Percentiles rank a stretch among this genome's conserved stretches.
phyloP scores from a whole-genome alignment of 1,140 invertebrate species.

The Dinoponera quadriceps region DNA sequence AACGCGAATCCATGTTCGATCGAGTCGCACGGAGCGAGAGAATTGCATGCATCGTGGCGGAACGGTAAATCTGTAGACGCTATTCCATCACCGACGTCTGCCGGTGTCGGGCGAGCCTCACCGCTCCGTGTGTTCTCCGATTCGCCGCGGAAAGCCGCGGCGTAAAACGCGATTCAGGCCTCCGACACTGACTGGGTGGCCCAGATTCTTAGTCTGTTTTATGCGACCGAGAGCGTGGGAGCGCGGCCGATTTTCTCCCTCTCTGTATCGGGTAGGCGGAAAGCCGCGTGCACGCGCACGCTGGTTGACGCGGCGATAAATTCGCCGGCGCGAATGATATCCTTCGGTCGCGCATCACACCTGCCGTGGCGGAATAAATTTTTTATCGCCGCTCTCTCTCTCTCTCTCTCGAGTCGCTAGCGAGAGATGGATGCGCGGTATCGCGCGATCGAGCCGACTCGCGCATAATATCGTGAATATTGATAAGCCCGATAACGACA shows the following conservation, averaged over 20 bases:
- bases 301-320: constrained; percentile 53
- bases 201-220: constrained; percentile 49
- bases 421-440: constrained; percentile 6
- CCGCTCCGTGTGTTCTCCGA: neutral
- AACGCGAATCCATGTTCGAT: neutral
- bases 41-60: neutral
- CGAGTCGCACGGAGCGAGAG: neutral
- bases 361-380: constrained; percentile 34
- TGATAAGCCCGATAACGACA: constrained; percentile 27
- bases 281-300: neutral
- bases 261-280: constrained; percentile 28
- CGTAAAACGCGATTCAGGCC: constrained; percentile 43
- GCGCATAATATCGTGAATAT: constrained; percentile 46
- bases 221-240: constrained; percentile 10
- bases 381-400: constrained; percentile 14
- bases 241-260: neutral
- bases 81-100: constrained; percentile 31
- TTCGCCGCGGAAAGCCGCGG: constrained; percentile 24
- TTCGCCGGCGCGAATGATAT: constrained; percentile 34
- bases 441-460: neutral
- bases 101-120: neutral
- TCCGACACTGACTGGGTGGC: constrained; percentile 18
- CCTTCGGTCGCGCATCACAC: constrained; percentile 17
- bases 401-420: neutral
- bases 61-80: constrained; percentile 1